Evolutionary conservation across 2,797 vertebrate species (phyloP).

Genomic region (Enteromius argenteus): DNA sequence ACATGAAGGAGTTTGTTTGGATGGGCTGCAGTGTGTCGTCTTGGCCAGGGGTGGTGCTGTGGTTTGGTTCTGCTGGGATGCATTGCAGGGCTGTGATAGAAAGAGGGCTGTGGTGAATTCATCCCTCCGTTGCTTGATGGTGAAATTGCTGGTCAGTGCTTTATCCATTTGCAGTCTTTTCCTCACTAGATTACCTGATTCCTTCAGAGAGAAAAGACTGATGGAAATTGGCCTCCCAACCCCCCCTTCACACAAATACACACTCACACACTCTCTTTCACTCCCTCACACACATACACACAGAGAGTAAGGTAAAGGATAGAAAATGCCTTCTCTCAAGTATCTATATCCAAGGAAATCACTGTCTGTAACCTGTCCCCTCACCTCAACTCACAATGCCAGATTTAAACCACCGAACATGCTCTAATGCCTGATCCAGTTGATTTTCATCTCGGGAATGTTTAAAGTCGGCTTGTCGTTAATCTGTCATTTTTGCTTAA

Average conservation of each 20-base stretch:
- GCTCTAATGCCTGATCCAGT: neutral
- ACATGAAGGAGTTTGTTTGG: slow-evolving; percentile 68
- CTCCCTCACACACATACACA: neutral
- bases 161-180: slow-evolving; percentile 52
- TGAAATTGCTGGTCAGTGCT: slow-evolving; percentile 52
- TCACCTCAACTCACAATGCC: neutral
- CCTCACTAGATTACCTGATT: slow-evolving; percentile 59
- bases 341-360: slow-evolving; percentile 22
- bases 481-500: no score
- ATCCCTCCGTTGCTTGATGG: slow-evolving; percentile 55
- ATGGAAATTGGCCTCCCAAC: slow-evolving; percentile 53
- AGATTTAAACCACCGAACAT: neutral
- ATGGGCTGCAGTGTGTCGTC: slow-evolving; percentile 1
- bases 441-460: neutral
- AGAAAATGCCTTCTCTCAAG: slow-evolving; percentile 24
- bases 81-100: slow-evolving; percentile 37
- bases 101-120: slow-evolving; percentile 35
- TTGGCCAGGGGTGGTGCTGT: slow-evolving; percentile 52
- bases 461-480: neutral
- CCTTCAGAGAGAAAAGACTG: slow-evolving; percentile 52
- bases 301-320: neutral
- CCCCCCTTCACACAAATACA: slow-evolving; percentile 37
- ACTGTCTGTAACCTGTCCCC: neutral
- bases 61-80: slow-evolving; percentile 5
- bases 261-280: neutral